Base-by-base conservation (phyloP, 2,113 vertebrate genomes). In the Gallinago paraguaiae region DNA sequence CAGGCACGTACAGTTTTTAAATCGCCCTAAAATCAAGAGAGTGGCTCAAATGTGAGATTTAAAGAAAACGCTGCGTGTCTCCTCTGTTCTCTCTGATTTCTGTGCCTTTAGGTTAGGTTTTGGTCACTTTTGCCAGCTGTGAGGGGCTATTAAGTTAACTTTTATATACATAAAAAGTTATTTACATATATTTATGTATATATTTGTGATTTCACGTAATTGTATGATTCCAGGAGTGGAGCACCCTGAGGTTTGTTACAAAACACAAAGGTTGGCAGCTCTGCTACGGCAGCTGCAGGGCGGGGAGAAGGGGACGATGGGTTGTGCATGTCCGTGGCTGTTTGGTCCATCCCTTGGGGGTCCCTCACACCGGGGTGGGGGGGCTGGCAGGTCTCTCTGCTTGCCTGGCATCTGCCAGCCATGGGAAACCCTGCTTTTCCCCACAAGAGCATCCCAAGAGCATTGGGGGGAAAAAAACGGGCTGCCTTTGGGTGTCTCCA, bases 261-360 rank as follows among this genome's bases (percentile, higher is more conserved):
- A 91, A 90, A 94, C 71, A 90, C 90, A 92, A 69, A 77, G 59
- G 75, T 88, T 93, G 92, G 90, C 92, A 96, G 67, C 67, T 82
- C 54, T 79, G 71, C 75, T 57, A 13, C 0, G 0, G 82, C 93
- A 94, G 87, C 95, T 93, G 95, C 90, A 72, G 70, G 53, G 67
- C 7, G 0, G 50, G 0, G n/a, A 84, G 69, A 76, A 54, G 50
- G 85, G 51, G 22, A 30, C 0, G 5, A 33, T 78, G 60, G 46
- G 70, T 90, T 13, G 17, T 84, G 82, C 68, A 0, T 82, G 82
- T 68, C 77, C 3, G 3, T 68, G 65, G 59, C 67, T 50, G n/a
- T 45, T 93, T 0, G 1, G 50, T 63, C 69, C 27, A 4, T 84
- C 69, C 46, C 63, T 64, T 0, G 0, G 67, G 50, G 25, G 28